Percentiles rank a stretch among this genome's conserved stretches.
phyloP scores from a whole-genome alignment of 2,113 vertebrate species.

The Miniopterus natalensis region DNA sequence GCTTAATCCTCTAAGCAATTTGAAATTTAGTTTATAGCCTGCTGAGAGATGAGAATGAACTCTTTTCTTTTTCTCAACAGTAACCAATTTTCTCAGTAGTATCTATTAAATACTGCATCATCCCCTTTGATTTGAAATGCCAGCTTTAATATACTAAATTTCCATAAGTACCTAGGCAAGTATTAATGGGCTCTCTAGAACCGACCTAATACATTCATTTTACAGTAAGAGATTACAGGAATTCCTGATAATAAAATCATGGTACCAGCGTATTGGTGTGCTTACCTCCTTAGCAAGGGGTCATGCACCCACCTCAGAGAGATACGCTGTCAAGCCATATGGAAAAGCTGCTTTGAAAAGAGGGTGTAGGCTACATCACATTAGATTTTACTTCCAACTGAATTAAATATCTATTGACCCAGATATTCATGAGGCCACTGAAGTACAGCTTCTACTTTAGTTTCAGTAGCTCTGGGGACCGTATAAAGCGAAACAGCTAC shows the following conservation, averaged over 20 bases:
- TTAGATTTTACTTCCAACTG: not conserved
- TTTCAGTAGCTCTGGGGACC: not conserved
- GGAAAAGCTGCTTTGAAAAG: not conserved
- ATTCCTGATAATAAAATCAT: conserved; percentile 39
- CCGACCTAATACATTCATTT: not conserved
- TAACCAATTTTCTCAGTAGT: not conserved
- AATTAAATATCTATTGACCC: conserved; percentile 22
- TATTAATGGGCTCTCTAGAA: not conserved
- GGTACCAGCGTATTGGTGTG: not conserved
- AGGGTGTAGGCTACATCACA: not conserved
- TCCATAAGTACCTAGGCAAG: not conserved
- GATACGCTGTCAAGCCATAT: not conserved
- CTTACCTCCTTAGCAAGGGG: not conserved
- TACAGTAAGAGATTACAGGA: conserved; percentile 2
- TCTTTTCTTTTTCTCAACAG: not conserved
- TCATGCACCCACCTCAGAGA: not conserved
- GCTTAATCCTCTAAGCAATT: not conserved
- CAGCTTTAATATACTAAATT: not conserved
- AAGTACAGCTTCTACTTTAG: not conserved
- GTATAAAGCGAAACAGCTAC: not conserved
- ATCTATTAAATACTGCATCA: not conserved
- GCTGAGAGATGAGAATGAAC: not conserved
- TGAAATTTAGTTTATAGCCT: not conserved
- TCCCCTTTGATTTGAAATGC: not conserved
- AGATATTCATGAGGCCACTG: not conserved